Base-by-base conservation (phyloP, 2,888 invertebrate species). In the Agrochola macilenta region DNA sequence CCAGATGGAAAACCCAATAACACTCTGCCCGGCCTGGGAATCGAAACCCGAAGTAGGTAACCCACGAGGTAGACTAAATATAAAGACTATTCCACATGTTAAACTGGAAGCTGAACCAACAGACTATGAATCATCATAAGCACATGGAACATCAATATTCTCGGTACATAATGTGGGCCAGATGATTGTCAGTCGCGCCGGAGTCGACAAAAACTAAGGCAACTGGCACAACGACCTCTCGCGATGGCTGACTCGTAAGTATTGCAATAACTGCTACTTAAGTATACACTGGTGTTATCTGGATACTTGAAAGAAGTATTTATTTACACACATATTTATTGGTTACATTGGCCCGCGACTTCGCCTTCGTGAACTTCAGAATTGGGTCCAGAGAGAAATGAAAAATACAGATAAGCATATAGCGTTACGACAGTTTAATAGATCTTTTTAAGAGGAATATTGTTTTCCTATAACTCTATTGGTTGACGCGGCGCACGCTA, bases 181-280 rank as follows among this genome's bases (percentile, higher is more conserved):
- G 66, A 75, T 77, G 71, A 82, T 74, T 68, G 74, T 68, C 83
- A 68, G 81, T 30, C 23, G 52, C 49, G 58, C 11, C 60, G 54
- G 8, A 49, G 43, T 81, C 77, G 54, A 70, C 81, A 84, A 85
- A 84, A 85, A 85, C 43, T 61, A 46, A 65, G 26, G 1, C 71
- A 85, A 76, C 17, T 82, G 46, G 85, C 63, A 71, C 84, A 76
- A 82, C 39, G 82, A 84, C 82, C 84, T 85, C 82, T 77, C 1
- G 77, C 70, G 66, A 70, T 52, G 74, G 49, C 63, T 66, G 64
- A 57, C 57, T 68, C 74, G 64, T 35, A 30, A 60, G 63, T 49
- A 76, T 79, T 43, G 78, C 71, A 57, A 76, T 69, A 69, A 81
- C 57, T 74, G 69, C 66, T 79, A 54, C 79, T 39, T 66, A 12